Evolutionary conservation across 2,797 vertebrate genomes (phyloP), one percentile per base, ranked within the genome.

Genomic region (Mus minutoides): DNA sequence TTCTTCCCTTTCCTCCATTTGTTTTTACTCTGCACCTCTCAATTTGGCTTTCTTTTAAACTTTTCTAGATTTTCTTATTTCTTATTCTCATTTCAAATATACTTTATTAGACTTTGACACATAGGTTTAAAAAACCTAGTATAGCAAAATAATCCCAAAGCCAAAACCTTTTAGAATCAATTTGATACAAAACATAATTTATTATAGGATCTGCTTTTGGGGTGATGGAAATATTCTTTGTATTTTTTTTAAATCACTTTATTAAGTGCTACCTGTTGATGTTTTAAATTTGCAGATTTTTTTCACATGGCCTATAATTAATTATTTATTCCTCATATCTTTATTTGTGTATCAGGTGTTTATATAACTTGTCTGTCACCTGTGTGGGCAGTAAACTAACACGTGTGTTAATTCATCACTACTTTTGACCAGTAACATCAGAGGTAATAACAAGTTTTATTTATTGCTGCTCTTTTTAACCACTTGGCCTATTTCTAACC

Each of bases 401-500:
- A 90, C 95, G 95, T 97, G 92, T 98, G 92, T 96, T 95, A 91
- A 95, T 91, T 95, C 97, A 96, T 96, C 97, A 90, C 95, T 98
- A 29, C 97, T 98, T 98, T 97, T 97, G 91, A 97, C 87, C 49
- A 94, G 78, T 94, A 95, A 52, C 52, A 86, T 94, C 95, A 97
- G 86, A 96, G 93, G 62, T 77, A 90, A 97, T 95, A 96, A 71
- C 4, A 89, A 85, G 92, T 96, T 97, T 97, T 98, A 94, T 98
- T 98, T 98, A 97, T 98, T 96, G 46, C 73, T 89, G 37, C 11
- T 86, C 92, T 97, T 98, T 97, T 97, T 95, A 96, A 95, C 93
- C 52, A 96, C 92, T 98, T 31, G 29, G 85, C 96, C 94, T 97
- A 97, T 60, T 97, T 95, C 92, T 77, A 96, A 40, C 80, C 96